Evolutionary conservation across 2,113 vertebrate species (phyloP).

Genomic region (Orthonyx spaldingii): DNA sequence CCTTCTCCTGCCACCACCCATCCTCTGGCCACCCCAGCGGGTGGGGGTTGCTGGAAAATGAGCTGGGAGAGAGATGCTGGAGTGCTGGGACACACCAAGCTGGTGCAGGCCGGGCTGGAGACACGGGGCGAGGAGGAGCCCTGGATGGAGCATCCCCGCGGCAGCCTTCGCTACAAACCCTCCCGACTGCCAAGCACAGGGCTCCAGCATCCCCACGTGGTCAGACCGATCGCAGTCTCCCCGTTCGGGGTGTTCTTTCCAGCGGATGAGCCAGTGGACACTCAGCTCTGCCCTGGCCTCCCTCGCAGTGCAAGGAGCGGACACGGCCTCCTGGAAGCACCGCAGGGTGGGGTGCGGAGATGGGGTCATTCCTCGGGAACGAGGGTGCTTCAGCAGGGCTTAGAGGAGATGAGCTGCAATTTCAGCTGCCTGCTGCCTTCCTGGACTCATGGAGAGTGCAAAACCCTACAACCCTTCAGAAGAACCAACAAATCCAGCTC

Average conservation of each 20-base stretch:
- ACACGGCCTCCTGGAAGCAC: not conserved
- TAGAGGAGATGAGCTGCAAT: not conserved
- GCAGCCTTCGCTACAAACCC: not conserved
- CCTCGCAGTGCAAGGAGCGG: accelerated
- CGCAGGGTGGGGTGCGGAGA: not conserved
- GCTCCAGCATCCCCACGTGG: slow-evolving; percentile 48
- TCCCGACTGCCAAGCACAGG: not conserved
- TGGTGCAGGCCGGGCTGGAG: not conserved
- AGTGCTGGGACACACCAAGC: not conserved
- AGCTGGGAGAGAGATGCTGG: accelerated
- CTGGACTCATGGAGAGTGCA: accelerated
- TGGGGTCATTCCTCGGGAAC: accelerated
- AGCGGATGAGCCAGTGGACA: accelerated
- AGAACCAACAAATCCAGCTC: not conserved
- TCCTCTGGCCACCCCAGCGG: not conserved
- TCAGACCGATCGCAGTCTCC: not conserved
- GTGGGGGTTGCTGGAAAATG: accelerated
- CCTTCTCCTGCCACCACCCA: not conserved
- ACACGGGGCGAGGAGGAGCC: not conserved
- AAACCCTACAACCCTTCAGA: accelerated
- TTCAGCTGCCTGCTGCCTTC: not conserved
- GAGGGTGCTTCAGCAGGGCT: not conserved
- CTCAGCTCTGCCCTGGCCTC: not conserved
- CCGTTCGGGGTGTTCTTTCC: not conserved
- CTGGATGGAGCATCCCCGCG: not conserved